Base-by-base conservation (phyloP, 2,113 vertebrate species). In the Peromyscus maniculatus region DNA sequence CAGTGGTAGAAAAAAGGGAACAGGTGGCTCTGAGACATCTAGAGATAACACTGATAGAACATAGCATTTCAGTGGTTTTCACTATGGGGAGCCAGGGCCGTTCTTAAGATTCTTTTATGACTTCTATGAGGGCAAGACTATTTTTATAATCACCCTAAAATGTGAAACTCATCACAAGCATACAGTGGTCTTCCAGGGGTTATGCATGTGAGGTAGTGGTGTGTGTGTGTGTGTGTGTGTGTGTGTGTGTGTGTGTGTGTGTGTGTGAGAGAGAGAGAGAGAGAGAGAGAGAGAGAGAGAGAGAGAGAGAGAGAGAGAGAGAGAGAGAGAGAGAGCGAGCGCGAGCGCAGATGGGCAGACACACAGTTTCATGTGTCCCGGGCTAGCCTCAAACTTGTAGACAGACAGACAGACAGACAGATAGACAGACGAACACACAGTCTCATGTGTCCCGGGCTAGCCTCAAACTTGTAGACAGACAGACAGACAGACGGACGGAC, bases 141-240 rank as follows among this genome's bases (percentile, higher is more conserved):
- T 64, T 94, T 96, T 87, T 66, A 94, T 62, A 62, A 75, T 93
- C 62, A 43, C n/a, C 46, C 36, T 91, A 62, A 94, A 46, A 86
- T 16, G 13, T 62, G 36, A 33, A 24, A 75, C 2, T 77, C 17
- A 31, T 94, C 71, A 67, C 67, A 74, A 93, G 16, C 77, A 13
- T 67, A 49, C 7, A 86, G 57, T 74, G 36, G 88, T 92, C 96
- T 95, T 97, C 83, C 84, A 93, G 84, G 83, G 39, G 26, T 89
- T 69, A 80, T 16, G 0, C 88, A 28, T 62, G 9, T 82, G 39
- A 91, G 67, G 26, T 94, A 31, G 21, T 91, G 21, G 21, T 31
- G 24, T 79, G 6, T 17, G 28, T 79, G 16, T 79, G 39, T 75
- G 39, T 74, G 59, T 13, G 13, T 52, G 24, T 79, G 6, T 17